A percentile compares a stretch with the other conserved stretches of the same genome.
These are phyloP conservation scores for Cyphomyrus discorhynchus DNA, from an alignment of 2,113 vertebrate genomes.

Conservation along the genomic window DNA sequence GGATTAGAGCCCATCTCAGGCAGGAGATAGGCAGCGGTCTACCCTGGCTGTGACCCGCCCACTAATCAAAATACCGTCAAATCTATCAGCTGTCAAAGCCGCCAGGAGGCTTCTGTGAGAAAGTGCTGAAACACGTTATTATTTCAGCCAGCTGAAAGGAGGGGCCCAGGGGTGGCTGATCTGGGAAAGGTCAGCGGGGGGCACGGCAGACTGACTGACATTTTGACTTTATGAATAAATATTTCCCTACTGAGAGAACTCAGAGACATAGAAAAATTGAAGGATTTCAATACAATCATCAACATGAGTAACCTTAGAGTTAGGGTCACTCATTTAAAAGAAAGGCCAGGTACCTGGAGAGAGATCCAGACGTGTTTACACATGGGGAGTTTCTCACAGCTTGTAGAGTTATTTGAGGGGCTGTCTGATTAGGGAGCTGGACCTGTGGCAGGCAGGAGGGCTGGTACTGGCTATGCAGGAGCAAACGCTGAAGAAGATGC, in stretches of 20 bases:
- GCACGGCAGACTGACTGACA: not conserved
- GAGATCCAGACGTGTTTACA: not conserved
- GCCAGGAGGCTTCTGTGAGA: not conserved
- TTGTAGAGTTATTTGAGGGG: not conserved
- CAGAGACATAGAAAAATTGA: not conserved
- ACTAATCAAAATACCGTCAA: not conserved
- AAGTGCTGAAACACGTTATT: not conserved
- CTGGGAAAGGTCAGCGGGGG: not conserved
- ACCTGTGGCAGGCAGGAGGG: not conserved
- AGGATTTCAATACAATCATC: not conserved
- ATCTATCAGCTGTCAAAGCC: not conserved
- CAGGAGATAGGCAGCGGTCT: not conserved
- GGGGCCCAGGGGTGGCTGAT: not conserved
- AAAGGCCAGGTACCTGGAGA: not conserved
- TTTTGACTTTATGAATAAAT: not conserved
- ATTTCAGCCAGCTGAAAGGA: not conserved
- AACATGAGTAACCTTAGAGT: not conserved
- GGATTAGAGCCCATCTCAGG: not conserved
- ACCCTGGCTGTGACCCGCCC: not conserved
- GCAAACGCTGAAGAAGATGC: not conserved
- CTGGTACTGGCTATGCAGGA: not conserved
- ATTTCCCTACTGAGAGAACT: not conserved
- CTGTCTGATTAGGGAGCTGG: not conserved
- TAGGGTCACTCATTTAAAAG: not conserved
- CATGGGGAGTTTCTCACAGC: not conserved